Evolutionary conservation across 2,797 vertebrate species (phyloP), one percentile per base, ranked within the genome.

Genomic region (Tadarida brasiliensis): DNA sequence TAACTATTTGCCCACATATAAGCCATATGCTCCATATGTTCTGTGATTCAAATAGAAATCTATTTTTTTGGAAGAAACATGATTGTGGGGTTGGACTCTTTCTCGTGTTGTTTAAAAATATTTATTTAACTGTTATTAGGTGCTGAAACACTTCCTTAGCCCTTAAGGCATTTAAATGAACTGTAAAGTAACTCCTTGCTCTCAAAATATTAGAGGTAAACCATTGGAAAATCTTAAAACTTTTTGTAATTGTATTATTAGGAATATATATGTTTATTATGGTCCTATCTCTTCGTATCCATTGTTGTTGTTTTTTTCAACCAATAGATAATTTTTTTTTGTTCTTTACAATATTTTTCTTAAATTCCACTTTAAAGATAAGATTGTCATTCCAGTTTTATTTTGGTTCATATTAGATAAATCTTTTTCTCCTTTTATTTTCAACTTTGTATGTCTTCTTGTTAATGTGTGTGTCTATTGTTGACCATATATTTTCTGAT

Each of bases 361-460:
- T 77, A 59, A 77, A 71, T 86, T 89, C 30, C 7, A 15, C 24
- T 91, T 92, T 90, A 85, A 88, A 78, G 54, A 92, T 61, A 35
- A 82, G 8, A 49, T 84, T 74, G 2, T 20, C 74, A 54, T 63
- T 73, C 26, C 44, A 54, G 16, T 59, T 94, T 87, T 68, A 78
- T 78, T 78, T 90, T 54, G n/a, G 16, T 20, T 61, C 2, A 54
- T 51, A 54, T 67, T 83, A 5, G 49, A 63, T 16, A 61, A 30
- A 47, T 80, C 11, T 86, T 92, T 91, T 73, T 24, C 2, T 89
- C 54, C 26, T 77, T 76, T 90, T 76, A 28, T 68, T 84, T 88
- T 88, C n/a, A 77, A 10, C 3, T 90, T 71, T 51, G 4, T 49
- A 7, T 22, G 24, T 57, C 26, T 90, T 90, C 51, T 82, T 70